Evolutionary conservation across 2,113 vertebrate genomes (phyloP), one percentile per base, ranked within the genome.

Genomic region (Gadus chalcogrammus): DNA sequence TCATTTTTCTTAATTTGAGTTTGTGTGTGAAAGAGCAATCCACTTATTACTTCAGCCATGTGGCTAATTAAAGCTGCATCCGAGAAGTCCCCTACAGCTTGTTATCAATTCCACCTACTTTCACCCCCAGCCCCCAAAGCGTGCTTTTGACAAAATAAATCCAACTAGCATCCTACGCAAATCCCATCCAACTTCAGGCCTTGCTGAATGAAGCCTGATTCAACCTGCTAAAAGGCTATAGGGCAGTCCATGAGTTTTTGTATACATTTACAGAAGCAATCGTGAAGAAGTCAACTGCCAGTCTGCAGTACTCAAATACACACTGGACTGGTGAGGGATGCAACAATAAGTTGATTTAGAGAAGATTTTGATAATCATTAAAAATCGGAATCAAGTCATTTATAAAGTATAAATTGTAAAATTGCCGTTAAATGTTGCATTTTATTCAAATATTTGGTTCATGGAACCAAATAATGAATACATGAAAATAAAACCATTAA

Each of bases 61-160:
- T 69, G 64, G 65, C 78, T 83, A 76, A 83, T 83, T 80, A 76
- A 80, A 71, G 73, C 53, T 69, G 73, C 66, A 68, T 80, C 65
- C 76, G 71, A 22, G 15, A 62, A 22, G 5, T 13, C 8, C 22
- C 22, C 20, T 62, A 62, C 61, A 27, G 65, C 65, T 76, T 76
- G 67, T 83, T 67, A 70, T n/a, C 64, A 73, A 35, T 48, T 58
- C 67, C 69, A 20, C 67, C 56, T 64, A 55, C 55, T 64, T 61
- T 61, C n/a, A 64, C 62, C 27, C 15, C 27, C 28, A 11, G 27
- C 67, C 53, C 42, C 48, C 35, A 56, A 48, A 48, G 18, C 52
- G 24, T 28, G 3, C 16, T 24, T 7, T 15, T 67, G 31, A 28
- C 42, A 58, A 8, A 69, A 61, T 38, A 20, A 38, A 67, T 38